phyloP scores from a whole-genome alignment of 2,797 vertebrate genomes.

The Xenentodon cancila region DNA sequence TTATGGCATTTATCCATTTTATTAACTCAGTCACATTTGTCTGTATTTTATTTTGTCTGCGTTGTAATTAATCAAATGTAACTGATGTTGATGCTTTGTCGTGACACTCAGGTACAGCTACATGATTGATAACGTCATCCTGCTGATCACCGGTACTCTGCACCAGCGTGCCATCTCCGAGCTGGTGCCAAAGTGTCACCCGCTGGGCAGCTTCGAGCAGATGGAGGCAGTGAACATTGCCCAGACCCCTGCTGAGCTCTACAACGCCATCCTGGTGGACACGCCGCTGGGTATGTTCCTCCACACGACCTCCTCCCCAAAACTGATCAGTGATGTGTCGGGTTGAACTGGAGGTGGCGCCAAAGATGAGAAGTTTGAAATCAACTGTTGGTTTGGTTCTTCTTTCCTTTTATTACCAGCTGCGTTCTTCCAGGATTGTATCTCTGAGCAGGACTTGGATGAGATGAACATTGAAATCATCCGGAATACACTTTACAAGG shows the following conservation, averaged over 20 bases:
- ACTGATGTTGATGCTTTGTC: too few species aligned
- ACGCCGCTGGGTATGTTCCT: constrained; percentile 91
- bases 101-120: constrained; percentile 91
- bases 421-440: constrained; percentile 99
- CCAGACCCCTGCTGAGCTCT: constrained; percentile 98
- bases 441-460: constrained; percentile 98
- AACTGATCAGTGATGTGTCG: background rate
- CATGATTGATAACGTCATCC: constrained; percentile 99
- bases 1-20: too few species aligned
- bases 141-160: constrained; percentile 97
- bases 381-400: too few species aligned
- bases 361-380: background rate
- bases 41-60: too few species aligned
- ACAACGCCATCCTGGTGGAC: constrained; percentile 98
- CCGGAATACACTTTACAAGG: constrained; percentile 98
- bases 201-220: constrained; percentile 97
- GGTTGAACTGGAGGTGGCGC: constrained; percentile 21
- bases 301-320: background rate
- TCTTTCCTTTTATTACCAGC: constrained; percentile 80
- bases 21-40: too few species aligned
- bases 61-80: too few species aligned
- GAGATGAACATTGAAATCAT: constrained; percentile 99
- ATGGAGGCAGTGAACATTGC: constrained; percentile 99
- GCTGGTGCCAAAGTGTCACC: constrained; percentile 98
- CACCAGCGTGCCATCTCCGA: constrained; percentile 97